Evolutionary conservation across 2,113 vertebrate species (phyloP).

Genomic region (Hemicordylus capensis): DNA sequence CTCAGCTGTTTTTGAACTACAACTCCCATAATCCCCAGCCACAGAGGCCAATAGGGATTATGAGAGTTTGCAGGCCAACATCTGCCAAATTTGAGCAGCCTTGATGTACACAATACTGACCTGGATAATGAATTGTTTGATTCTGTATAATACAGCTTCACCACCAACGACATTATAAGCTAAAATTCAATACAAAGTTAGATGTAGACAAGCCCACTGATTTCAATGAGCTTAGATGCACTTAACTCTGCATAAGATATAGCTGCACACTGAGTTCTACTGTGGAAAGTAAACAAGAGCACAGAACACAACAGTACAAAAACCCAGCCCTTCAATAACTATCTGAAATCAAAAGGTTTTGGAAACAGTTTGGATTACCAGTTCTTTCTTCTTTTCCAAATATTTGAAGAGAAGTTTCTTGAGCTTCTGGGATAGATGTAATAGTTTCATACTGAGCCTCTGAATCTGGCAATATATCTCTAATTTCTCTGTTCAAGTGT

Average conservation of each 20-base stretch:
- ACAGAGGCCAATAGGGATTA: no score
- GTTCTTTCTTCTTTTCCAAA: conserved; percentile 26
- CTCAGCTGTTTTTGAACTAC: no score
- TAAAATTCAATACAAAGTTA: background rate
- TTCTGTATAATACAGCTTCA: no score
- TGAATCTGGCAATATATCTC: background rate
- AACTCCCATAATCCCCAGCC: no score
- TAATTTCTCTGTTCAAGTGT: background rate
- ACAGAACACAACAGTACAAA: background rate
- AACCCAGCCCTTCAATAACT: background rate
- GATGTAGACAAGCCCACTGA: background rate
- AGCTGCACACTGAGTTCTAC: background rate
- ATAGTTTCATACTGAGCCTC: background rate
- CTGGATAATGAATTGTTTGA: no score
- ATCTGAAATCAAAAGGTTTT: background rate
- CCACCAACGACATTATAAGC: no score
- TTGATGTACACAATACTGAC: no score
- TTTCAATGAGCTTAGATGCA: background rate
- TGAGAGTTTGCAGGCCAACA: no score
- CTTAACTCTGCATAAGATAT: background rate
- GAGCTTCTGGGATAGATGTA: background rate
- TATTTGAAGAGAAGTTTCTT: conserved; percentile 2
- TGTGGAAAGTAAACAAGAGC: background rate
- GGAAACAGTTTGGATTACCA: conserved; percentile 19
- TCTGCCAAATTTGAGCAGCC: no score